Evolutionary conservation across 2,113 vertebrate genomes (phyloP).

Genomic region (Cercocebus atys): DNA sequence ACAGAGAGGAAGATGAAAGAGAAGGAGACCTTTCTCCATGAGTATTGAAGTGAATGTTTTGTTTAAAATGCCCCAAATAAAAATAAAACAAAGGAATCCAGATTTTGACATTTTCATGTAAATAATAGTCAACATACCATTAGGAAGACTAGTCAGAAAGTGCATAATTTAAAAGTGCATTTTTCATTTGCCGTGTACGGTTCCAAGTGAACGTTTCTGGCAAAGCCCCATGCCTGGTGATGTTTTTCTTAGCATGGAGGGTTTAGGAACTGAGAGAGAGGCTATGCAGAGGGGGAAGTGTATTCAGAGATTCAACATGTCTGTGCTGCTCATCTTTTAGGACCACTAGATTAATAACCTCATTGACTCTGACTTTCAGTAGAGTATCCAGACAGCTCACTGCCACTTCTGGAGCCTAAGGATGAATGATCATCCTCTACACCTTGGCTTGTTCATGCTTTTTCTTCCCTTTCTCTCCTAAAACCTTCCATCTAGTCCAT

Average conservation of each 20-base stretch:
- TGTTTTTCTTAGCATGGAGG: conserved; percentile 28
- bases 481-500: conserved; percentile 15
- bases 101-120: conserved; percentile 43
- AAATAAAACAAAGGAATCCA: conserved; percentile 39
- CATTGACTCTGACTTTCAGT: background rate
- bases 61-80: conserved; percentile 30
- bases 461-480: conserved; percentile 28
- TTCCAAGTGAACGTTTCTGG: conserved; percentile 43
- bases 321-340: background rate
- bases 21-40: background rate
- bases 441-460: background rate
- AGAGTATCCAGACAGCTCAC: background rate
- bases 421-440: background rate
- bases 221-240: background rate
- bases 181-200: conserved; percentile 30
- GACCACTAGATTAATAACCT: conserved; percentile 32
- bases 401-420: background rate
- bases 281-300: background rate
- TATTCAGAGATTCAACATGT: background rate
- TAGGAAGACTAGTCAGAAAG: conserved; percentile 11
- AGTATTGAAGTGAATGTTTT: background rate
- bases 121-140: conserved; percentile 39
- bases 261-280: background rate
- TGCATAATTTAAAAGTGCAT: conserved; percentile 27
- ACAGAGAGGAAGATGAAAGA: conserved; percentile 29